Conservation (phyloP, 2,797 vertebrate genomes). For the Mus minutoides region DNA sequence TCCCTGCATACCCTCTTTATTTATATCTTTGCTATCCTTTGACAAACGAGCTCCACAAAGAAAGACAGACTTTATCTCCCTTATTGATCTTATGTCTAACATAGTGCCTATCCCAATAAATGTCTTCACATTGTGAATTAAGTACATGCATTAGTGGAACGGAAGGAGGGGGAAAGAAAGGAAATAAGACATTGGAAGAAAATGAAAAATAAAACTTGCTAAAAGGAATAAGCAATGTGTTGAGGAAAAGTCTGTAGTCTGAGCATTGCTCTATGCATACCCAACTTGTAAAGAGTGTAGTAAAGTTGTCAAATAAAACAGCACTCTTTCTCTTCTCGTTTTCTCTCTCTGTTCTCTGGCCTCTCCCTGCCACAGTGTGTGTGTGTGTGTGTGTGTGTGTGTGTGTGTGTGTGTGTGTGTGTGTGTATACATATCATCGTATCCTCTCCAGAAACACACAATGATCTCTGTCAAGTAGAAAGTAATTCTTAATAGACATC, state of each 20-base stretch:
- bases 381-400: background rate
- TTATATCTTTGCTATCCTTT: background rate
- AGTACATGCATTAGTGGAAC: background rate
- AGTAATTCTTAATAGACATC: background rate
- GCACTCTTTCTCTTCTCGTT: background rate
- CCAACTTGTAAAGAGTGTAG: background rate
- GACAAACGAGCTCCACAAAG: background rate
- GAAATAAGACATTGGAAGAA: background rate
- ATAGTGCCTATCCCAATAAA: background rate
- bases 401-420: background rate
- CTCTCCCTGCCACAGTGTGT: background rate
- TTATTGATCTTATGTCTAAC: background rate
- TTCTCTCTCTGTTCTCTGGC: background rate
- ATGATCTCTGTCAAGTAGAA: background rate
- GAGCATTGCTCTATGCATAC: background rate
- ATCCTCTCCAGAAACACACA: background rate
- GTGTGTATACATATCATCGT: background rate
- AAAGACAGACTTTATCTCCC: background rate
- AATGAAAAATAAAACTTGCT: background rate
- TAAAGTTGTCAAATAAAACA: background rate
- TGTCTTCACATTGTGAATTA: background rate
- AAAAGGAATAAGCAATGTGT: background rate
- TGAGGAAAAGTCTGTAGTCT: background rate
- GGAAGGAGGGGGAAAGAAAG: background rate
- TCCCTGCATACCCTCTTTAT: background rate